Conservation (phyloP, 2,113 vertebrate species). For the Nerophis lumbriciformis region DNA sequence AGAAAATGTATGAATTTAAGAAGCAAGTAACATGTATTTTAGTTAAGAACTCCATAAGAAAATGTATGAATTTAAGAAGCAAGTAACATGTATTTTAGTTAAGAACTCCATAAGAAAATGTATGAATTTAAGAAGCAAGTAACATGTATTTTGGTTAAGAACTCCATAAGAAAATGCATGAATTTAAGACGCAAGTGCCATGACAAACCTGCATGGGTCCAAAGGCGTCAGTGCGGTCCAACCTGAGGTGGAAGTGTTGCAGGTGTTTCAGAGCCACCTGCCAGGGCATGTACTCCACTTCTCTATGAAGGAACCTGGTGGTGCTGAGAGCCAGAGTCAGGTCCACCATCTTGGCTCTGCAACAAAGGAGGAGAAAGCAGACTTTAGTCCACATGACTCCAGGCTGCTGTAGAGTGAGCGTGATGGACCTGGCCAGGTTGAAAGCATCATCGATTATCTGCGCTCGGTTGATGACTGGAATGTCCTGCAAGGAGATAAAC, state of each 20-base stretch:
- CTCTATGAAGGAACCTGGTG: constrained; percentile 72
- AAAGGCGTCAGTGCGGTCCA: constrained; percentile 79
- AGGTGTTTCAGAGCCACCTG: constrained; percentile 67
- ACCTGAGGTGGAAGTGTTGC: constrained; percentile 77
- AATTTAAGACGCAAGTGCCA: too few species aligned
- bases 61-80: too few species aligned
- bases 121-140: too few species aligned
- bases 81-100: too few species aligned
- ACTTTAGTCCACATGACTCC: background rate
- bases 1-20: too few species aligned
- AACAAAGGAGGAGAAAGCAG: background rate
- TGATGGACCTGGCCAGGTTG: constrained; percentile 79
- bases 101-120: too few species aligned
- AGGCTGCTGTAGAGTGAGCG: too few species aligned
- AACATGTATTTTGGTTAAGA: too few species aligned
- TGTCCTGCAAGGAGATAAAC: constrained; percentile 55
- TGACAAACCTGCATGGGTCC: constrained; percentile 77
- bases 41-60: too few species aligned
- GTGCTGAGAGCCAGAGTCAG: constrained; percentile 76
- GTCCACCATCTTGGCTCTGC: constrained; percentile 61
- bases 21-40: too few species aligned
- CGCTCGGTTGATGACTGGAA: constrained; percentile 82
- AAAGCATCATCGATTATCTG: constrained; percentile 86
- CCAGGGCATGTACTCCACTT: constrained; percentile 83
- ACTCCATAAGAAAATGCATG: too few species aligned